These are phyloP conservation scores for Prunella himalayana DNA, from an alignment of 2,113 vertebrate species.

Conservation along the genomic window DNA sequence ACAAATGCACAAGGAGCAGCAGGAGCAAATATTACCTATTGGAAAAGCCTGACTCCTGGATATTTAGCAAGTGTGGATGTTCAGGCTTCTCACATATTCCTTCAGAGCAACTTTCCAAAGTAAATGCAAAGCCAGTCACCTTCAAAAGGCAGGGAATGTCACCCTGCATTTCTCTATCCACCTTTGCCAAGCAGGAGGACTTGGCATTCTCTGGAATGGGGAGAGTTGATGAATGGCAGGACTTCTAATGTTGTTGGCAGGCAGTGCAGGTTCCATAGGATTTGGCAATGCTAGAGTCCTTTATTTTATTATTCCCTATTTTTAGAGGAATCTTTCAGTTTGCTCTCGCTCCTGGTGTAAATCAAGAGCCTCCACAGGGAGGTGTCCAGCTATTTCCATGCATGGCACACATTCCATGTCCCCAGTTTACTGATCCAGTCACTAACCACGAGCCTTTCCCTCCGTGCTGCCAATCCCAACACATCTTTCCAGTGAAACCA, in stretches of 20 bases:
- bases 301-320: neutral
- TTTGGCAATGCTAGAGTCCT: neutral
- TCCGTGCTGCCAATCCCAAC: neutral
- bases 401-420: too few species aligned
- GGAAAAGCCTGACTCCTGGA: neutral
- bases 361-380: neutral
- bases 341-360: neutral
- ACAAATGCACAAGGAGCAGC: accelerated
- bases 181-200: accelerated
- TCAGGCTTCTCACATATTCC: neutral
- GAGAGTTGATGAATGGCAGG: neutral
- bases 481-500: neutral
- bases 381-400: neutral
- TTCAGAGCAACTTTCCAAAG: neutral
- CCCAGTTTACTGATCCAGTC: neutral
- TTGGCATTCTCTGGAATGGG: accelerated
- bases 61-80: neutral
- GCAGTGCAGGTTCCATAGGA: neutral
- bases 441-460: neutral
- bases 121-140: neutral
- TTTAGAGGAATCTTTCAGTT: neutral
- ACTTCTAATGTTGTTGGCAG: neutral
- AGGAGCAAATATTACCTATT: accelerated
- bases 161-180: neutral
- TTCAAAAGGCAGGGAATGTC: neutral